These are phyloP conservation scores for Heloderma charlesbogerti DNA, from an alignment of 2,113 vertebrate species.

Conservation along the genomic window DNA sequence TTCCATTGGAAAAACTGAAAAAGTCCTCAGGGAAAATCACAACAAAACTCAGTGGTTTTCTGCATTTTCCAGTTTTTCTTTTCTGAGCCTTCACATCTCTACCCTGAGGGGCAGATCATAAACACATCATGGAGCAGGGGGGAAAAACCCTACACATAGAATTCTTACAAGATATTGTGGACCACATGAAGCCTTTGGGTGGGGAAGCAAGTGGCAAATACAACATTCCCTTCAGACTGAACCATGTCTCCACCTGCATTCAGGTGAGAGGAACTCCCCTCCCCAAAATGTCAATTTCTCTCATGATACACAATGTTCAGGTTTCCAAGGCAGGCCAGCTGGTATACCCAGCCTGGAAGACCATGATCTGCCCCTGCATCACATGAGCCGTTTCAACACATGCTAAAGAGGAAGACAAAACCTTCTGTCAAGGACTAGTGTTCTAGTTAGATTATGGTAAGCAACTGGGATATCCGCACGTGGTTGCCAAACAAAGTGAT, in stretches of 20 bases:
- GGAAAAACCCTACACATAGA: not conserved
- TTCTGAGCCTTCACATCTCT: not conserved
- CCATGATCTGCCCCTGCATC: not conserved
- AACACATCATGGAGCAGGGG: not conserved
- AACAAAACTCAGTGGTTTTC: no score
- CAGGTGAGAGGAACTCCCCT: not conserved
- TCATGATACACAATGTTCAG: not conserved
- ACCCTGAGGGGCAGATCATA: not conserved
- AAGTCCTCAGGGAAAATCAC: no score
- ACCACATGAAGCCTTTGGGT: no score
- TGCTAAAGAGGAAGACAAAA: not conserved
- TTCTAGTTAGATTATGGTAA: not conserved
- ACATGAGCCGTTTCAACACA: not conserved
- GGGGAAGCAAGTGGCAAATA: not conserved
- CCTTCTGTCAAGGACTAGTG: not conserved
- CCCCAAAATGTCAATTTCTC: not conserved
- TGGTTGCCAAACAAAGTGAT: not conserved
- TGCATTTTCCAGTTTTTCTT: not conserved
- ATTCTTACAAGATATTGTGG: no score
- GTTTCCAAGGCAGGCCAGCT: not conserved
- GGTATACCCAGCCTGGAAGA: not conserved
- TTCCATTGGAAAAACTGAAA: not conserved
- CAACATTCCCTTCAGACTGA: not conserved
- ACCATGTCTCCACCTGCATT: not conserved
- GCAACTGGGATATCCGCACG: not conserved